Base-by-base conservation (phyloP, 2,888 invertebrate genomes). In the Chaitophorus viminalis region DNA sequence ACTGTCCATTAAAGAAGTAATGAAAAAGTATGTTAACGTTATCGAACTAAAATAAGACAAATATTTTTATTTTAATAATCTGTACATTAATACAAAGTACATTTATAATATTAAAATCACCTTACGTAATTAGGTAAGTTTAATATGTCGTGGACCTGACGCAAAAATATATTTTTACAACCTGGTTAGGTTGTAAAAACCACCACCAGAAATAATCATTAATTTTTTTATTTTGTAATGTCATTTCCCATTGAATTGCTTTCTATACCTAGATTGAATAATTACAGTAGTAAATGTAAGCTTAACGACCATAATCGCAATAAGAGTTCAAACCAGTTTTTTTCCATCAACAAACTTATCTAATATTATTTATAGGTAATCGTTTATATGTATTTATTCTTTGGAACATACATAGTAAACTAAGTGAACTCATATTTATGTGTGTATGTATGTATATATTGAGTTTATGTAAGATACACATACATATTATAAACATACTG, bases 261-360 rank as follows among this genome's bases (percentile, higher is more conserved):
- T 78, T 86, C 78, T 78, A 86, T 36, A 72, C 33, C 52, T 77
- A 74, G 36, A 83, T 74, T 11, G 3, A 39, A 52, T 5, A 60
- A 60, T 31, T 74, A 65, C 46, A 75, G 18, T 0, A 72, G 72
- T 1, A 18, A 60, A 68, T 17, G 21, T 36, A 76, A 52, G n/a
- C 33, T 76, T 36, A 33, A 70, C 46, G 25, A 70, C 85, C 85
- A 85, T 85, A 85, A 85, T 52, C 70, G 85, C 85, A 77, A 82
- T 36, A 54, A 18, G 18, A 29, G 39, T 79, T 86, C 25, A 86
- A 86, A 86, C 86, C 79, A 79, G 86, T 79, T 86, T 86, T 70
- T n/a, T 79, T n/a, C 54, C 33, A 72, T 46, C 81, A 29, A 46
- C 29, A 68, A 25, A 46, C 3, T 1, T n/a, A n/a, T n/a, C n/a